Evolutionary conservation across 2,888 invertebrate genomes (phyloP), one percentile per base, ranked within the genome.

Genomic region (Orthosia gracilis): DNA sequence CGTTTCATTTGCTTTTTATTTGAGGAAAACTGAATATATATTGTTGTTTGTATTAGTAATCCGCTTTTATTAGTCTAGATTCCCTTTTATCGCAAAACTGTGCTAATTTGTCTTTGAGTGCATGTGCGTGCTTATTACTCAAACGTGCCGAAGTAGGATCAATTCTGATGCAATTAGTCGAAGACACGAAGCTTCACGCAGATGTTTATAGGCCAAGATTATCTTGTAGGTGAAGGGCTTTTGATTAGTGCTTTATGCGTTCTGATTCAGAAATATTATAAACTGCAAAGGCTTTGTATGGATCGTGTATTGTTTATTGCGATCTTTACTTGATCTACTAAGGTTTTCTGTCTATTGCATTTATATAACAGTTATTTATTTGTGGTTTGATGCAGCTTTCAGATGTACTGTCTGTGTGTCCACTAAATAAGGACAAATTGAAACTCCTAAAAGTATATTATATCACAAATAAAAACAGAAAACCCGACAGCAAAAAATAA

Each of bases 121-220:
- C 18, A 23, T 63, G 12, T 54, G 50, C 71, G n/a, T 78, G 57
- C 47, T 63, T 47, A 78, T 63, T 18, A 49, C 52, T 54, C 17
- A 70, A 71, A 78, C 62, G 47, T 15, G 57, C 57, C 40, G 47
- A 61, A 40, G 49, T 55, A 50, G 13, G 73, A 66, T 62, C 47
- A 62, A 61, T 62, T 80, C 50, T 15, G 49, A 80, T 63, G 47
- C 55, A 80, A 78, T 80, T 80, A 78, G 47, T 47, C 55, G 7
- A 62, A 47, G 17, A 52, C 73, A 55, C 59, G 73, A 54, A 79
- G 26, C 45, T 59, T 61, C 13, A 17, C 15, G 75, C 76, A 62
- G 70, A 21, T 78, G 64, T 72, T 77, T 72, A 78, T 64, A 77
- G 80, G 54, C 61, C 70, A 61, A 61, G 45, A 70, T 78, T 78